These are phyloP conservation scores for Bothrops alternatus DNA, from an alignment of 2,797 vertebrate genomes.

Conservation along the genomic window DNA sequence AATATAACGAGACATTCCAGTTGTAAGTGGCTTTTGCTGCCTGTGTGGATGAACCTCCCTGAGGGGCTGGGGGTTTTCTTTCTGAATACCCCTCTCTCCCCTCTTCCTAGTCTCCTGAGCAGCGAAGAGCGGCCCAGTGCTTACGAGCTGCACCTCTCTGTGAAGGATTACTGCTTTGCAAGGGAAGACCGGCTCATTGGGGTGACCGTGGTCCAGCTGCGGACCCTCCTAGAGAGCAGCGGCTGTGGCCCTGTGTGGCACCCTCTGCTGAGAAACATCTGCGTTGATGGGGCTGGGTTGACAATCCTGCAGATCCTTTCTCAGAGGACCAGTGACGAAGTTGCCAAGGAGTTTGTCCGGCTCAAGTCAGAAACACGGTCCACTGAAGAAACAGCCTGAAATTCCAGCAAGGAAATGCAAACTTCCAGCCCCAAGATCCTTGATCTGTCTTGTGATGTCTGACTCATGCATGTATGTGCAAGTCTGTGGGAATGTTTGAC, in stretches of 20 bases:
- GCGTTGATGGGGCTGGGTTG: slow-evolving; percentile 89
- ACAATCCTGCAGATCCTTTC: slow-evolving; percentile 97
- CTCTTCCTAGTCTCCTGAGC: slow-evolving; percentile 79
- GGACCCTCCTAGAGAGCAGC: slow-evolving; percentile 81
- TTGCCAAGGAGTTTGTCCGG: slow-evolving; percentile 96
- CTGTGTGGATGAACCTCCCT: background rate
- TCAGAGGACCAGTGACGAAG: slow-evolving; percentile 93
- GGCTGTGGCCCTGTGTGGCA: slow-evolving; percentile 79
- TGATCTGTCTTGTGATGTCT: slow-evolving; percentile 72
- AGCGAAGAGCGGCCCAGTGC: slow-evolving; percentile 85
- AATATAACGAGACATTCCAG: slow-evolving; percentile 98
- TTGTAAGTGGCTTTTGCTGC: slow-evolving; percentile 81
- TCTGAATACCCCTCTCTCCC: background rate
- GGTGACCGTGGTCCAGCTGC: slow-evolving; percentile 91
- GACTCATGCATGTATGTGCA: slow-evolving; percentile 94
- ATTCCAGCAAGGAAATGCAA: slow-evolving; percentile 51
- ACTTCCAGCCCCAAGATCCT: slow-evolving; percentile 54
- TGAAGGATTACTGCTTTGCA: slow-evolving; percentile 99
- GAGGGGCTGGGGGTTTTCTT: background rate
- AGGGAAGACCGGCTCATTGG: slow-evolving; percentile 92
- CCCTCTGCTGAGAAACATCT: slow-evolving; percentile 83
- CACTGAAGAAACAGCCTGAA: slow-evolving; percentile 79
- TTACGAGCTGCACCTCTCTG: slow-evolving; percentile 92
- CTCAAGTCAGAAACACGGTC: slow-evolving; percentile 93
- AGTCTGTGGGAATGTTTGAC: slow-evolving; percentile 95